Conservation (phyloP, 2,888 invertebrate species). For the Melinaea marsaeus region DNA sequence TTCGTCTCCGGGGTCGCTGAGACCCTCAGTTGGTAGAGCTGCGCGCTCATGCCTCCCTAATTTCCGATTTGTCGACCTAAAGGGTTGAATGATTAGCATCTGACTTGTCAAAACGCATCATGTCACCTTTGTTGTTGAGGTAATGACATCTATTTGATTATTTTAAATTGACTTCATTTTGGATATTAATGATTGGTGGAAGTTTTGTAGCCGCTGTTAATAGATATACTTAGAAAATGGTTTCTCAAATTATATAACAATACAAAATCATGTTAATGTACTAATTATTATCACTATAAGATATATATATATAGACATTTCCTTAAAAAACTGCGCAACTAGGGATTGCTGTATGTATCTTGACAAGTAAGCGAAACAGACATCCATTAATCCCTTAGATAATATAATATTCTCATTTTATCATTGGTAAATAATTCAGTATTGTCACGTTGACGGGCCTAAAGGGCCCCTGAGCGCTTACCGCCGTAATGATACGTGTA, state of each 20-base stretch:
- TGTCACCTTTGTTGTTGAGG: conserved; percentile 57
- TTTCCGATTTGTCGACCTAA: conserved; percentile 50
- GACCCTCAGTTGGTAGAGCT: conserved; percentile 47
- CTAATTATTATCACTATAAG: too few species aligned
- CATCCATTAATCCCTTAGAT: conserved; percentile 9
- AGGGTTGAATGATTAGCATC: conserved; percentile 77
- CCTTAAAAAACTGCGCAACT: too few species aligned
- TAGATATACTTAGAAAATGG: too few species aligned
- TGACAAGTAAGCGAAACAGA: neutral
- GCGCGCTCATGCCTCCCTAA: conserved; percentile 74
- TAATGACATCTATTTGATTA: conserved; percentile 49
- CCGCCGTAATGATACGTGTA: conserved; percentile 64
- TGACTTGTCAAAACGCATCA: conserved; percentile 69
- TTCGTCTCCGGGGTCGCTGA: conserved; percentile 59
- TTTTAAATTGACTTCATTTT: conserved; percentile 19
- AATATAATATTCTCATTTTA: conserved; percentile 16
- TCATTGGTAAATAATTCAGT: conserved; percentile 37
- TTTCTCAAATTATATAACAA: too few species aligned
- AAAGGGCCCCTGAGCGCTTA: conserved; percentile 43
- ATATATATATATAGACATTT: too few species aligned
- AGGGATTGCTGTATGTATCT: neutral
- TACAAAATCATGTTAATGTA: too few species aligned
- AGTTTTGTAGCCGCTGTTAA: too few species aligned
- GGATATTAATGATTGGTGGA: too few species aligned
- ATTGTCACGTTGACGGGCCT: conserved; percentile 35